Evolutionary conservation across 2,888 invertebrate genomes (phyloP), one percentile per base, ranked within the genome.

Genomic region (Athalia circularis): DNA sequence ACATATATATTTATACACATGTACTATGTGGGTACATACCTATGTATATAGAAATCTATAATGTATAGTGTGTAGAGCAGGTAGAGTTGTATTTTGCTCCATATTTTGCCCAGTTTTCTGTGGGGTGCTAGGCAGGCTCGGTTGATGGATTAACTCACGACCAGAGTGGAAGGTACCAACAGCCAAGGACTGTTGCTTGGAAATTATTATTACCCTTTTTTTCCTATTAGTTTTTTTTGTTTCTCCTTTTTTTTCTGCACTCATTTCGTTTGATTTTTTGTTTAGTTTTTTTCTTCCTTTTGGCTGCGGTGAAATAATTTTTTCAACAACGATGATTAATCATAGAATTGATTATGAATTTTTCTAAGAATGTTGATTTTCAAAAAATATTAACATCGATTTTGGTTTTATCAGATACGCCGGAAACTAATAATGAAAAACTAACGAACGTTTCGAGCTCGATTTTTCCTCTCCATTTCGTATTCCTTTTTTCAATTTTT

Each of bases 91-190:
- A 57, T 77, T 79, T 62, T 68, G 76, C 64, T 62, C 62, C 62
- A 67, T 62, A 67, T 80, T 72, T 81, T 65, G 79, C 70, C 72
- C 62, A 70, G 65, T 57, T 57, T 72, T 52, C 5, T 79, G 82
- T 83, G 85, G 84, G 84, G 85, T 83, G 83, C 84, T 83, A 81
- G 82, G 79, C 84, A 83, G 84, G 83, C 83, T 83, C 84, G 87
- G 87, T 87, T 88, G 87, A 88, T 88, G 86, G 87, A 88, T 88
- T 88, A 88, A 88, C 88, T 88, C 87, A 83, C 83, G 84, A 86
- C 84, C 82, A 81, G 84, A 87, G 84, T 83, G 84, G 88, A 88
- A 87, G 83, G 87, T 85, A 82, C 83, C 81, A 83, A 84, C 83
- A 86, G 82, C 86, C 84, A 83, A 84, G 82, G 83, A 84, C 84